Conservation (phyloP, 2,797 vertebrate genomes). For the Hephaestus fuliginosus region DNA sequence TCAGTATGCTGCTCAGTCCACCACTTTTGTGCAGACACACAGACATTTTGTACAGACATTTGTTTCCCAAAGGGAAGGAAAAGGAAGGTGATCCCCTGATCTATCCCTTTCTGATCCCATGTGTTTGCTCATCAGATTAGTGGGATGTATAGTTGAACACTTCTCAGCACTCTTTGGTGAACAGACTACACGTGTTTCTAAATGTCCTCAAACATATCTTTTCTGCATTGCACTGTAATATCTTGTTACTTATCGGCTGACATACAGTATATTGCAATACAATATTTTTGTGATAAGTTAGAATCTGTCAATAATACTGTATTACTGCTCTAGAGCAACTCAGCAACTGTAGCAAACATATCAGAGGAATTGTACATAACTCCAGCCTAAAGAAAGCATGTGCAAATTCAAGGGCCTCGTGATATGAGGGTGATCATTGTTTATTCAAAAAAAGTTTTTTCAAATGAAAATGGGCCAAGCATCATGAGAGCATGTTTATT, state of each 20-base stretch:
- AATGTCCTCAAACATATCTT: not conserved
- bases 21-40: too few species aligned
- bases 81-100: too few species aligned
- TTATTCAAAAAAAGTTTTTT: not conserved
- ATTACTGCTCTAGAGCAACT: not conserved
- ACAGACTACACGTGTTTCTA: not conserved
- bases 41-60: not conserved
- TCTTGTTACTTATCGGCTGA: not conserved
- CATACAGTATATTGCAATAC: not conserved
- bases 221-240: not conserved
- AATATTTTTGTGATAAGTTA: not conserved
- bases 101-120: not conserved
- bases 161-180: not conserved
- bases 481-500: conserved; percentile 30
- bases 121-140: not conserved
- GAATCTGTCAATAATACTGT: not conserved
- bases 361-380: not conserved
- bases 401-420: conserved; percentile 17
- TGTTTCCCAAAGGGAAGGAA: not conserved
- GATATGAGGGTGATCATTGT: conserved; percentile 22
- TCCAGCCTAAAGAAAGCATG: not conserved
- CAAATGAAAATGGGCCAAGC: not conserved
- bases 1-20: too few species aligned
- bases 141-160: too few species aligned
- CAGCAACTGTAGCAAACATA: not conserved